phyloP scores from a whole-genome alignment of 30 jellyfish, hydroid and myxozoan genomes.

The Aurelia aurita complex sp. Pacific region DNA sequence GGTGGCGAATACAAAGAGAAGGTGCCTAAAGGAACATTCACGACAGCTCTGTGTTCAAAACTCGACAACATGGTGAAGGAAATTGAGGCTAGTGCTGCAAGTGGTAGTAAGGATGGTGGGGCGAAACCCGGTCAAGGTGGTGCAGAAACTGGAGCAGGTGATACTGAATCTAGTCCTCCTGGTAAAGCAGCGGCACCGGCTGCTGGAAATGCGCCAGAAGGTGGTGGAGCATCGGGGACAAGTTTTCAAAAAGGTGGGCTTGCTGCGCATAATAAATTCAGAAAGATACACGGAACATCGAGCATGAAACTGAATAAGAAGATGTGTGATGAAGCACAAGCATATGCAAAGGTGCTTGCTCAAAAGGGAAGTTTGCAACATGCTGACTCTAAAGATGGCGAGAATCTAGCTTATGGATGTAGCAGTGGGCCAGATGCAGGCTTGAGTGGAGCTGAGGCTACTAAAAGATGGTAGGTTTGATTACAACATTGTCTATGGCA shows the following conservation, averaged over 20 bases:
- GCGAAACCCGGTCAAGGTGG: conserved; percentile 38
- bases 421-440: conserved; percentile 48
- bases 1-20: conserved; percentile 76
- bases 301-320: conserved; percentile 68
- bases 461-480: conserved; percentile 79
- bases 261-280: conserved; percentile 85
- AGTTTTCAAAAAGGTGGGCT: conserved; percentile 55
- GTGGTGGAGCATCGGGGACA: not conserved
- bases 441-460: conserved; percentile 93
- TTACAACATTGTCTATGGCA: not conserved
- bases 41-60: conserved; percentile 28
- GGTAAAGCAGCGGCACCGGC: not conserved
- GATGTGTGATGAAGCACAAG: conserved; percentile 70
- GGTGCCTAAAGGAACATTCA: conserved; percentile 82
- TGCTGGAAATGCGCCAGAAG: not conserved
- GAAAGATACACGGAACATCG: conserved; percentile 73
- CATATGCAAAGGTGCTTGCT: conserved; percentile 86
- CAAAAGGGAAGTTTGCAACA: conserved; percentile 71
- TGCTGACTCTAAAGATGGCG: conserved; percentile 74
- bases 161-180: conserved; percentile 33
- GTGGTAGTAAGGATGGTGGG: conserved; percentile 5
- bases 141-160: conserved; percentile 44
- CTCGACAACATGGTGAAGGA: conserved; percentile 48
- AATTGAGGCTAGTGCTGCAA: conserved; percentile 30
- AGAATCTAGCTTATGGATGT: conserved; percentile 83